phyloP scores from a whole-genome alignment of 2,797 vertebrate genomes.

The Macropus fuliginosus region DNA sequence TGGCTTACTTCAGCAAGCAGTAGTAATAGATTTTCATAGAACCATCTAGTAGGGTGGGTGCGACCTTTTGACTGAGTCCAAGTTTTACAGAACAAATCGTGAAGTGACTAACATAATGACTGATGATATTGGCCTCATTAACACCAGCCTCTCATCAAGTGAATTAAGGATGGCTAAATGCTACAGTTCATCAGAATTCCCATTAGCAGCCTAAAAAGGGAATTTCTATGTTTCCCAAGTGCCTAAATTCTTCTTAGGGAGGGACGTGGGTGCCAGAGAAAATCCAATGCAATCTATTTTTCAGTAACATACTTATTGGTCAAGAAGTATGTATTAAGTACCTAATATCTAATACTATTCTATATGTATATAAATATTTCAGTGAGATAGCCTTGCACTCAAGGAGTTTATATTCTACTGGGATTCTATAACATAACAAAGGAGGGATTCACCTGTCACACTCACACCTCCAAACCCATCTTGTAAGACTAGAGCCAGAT shows the following conservation, averaged over 20 bases:
- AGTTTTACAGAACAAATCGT: no score
- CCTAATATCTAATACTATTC: background rate
- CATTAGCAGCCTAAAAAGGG: background rate
- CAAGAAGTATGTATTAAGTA: background rate
- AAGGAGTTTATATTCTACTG: background rate
- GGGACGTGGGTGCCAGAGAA: background rate
- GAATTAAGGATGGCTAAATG: background rate
- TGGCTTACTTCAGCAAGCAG: slow-evolving; percentile 25
- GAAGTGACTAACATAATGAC: slow-evolving; percentile 25
- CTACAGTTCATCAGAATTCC: background rate
- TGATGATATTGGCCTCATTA: background rate
- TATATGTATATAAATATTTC: background rate
- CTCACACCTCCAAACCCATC: background rate
- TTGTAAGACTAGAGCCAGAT: background rate
- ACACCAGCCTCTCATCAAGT: background rate
- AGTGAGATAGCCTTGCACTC: background rate
- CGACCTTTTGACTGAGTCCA: no score
- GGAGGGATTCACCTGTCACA: background rate
- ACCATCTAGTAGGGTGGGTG: background rate
- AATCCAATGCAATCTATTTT: background rate
- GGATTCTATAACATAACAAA: background rate
- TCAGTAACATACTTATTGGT: background rate
- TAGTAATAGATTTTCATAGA: slow-evolving; percentile 45
- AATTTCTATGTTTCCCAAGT: background rate
- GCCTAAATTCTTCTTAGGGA: background rate